Evolutionary conservation across 1,140 invertebrate genomes (phyloP).

Genomic region (Orussus abietinus): DNA sequence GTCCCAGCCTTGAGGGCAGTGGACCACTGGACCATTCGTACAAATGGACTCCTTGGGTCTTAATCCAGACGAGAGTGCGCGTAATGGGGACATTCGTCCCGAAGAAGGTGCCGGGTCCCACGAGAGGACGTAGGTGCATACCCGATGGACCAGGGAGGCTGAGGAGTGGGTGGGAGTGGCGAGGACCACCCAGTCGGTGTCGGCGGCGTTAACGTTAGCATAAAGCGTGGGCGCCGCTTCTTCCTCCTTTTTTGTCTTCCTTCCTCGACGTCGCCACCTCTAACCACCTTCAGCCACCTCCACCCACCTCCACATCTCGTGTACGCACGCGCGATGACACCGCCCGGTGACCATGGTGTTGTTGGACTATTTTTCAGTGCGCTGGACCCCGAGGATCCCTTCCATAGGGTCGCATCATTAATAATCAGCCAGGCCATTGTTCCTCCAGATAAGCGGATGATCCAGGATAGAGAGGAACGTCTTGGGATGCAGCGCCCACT

Average conservation of each 20-base stretch:
- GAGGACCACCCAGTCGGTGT: slow-evolving; percentile 53
- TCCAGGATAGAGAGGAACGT: no score
- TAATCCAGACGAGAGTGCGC: no score
- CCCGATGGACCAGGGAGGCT: slow-evolving; percentile 31
- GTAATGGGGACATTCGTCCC: no score
- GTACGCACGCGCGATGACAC: not conserved
- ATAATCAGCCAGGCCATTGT: slow-evolving; percentile 45
- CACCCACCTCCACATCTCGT: no score
- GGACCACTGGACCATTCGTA: no score
- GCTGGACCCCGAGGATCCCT: slow-evolving; percentile 21
- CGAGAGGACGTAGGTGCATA: not conserved
- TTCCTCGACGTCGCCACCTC: slow-evolving; percentile 26
- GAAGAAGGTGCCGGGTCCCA: no score
- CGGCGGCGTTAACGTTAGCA: slow-evolving; percentile 47
- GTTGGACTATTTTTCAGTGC: no score
- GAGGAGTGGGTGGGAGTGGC: slow-evolving; percentile 45
- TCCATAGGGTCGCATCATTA: slow-evolving; percentile 35
- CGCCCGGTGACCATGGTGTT: not conserved
- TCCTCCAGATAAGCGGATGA: slow-evolving; percentile 37
- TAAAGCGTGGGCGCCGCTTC: slow-evolving; percentile 53
- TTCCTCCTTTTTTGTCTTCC: slow-evolving; percentile 36
- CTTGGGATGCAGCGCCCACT: no score
- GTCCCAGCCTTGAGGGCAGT: no score
- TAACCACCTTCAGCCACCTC: not conserved
- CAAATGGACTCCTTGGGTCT: no score